Base-by-base conservation (phyloP, 2,113 vertebrate genomes). In the Ornithorhynchus anatinus region DNA sequence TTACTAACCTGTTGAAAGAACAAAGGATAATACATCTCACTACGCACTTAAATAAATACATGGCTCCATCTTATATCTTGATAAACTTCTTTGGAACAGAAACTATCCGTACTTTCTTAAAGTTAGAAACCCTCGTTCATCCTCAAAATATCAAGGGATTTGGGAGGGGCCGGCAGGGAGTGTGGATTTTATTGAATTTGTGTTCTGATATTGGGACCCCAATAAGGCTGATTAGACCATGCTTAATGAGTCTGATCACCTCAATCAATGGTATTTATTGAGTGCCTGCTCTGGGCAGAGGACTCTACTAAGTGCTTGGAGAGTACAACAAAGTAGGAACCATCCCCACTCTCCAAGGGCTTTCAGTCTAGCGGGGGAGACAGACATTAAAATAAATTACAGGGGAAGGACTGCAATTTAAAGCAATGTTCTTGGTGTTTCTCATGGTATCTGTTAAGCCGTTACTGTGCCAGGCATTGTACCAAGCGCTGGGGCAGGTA, bases 1-100 rank as follows among this genome's bases (percentile, higher is more conserved):
- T 93, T 92, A 91, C 86, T 89, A 92, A 93, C 90, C 92, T 92
- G 91, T 92, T 91, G 90, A 90, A 90, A 81, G 91, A 90, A 92
- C 84, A 92, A 91, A 91, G 82, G 87, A 75, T 82, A 89, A 89
- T 54, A 74, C 81, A 87, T 60, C 42, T 56, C 64, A 62, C 71
- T 86, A 64, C 72, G 75, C 75, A 52, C 54, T 67, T 82, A 82
- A 85, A 84, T 69, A 79, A 56, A 69, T 63, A 61, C 17, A 6
- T 27, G 43, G 40, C 70, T 72, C 75, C 64, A 85, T 83, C 83
- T 67, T 58, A 45, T 71, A 88, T 3, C 78, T 78, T 79, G 62
- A 79, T 85, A 81, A 74, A 68, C 43, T 48, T 61, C 63, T 57
- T 51, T 37, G 47, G 61, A 71, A 52, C 27, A 47, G 36, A 36